Base-by-base conservation (phyloP, 2,113 vertebrate species). In the Trogon melanurus region DNA sequence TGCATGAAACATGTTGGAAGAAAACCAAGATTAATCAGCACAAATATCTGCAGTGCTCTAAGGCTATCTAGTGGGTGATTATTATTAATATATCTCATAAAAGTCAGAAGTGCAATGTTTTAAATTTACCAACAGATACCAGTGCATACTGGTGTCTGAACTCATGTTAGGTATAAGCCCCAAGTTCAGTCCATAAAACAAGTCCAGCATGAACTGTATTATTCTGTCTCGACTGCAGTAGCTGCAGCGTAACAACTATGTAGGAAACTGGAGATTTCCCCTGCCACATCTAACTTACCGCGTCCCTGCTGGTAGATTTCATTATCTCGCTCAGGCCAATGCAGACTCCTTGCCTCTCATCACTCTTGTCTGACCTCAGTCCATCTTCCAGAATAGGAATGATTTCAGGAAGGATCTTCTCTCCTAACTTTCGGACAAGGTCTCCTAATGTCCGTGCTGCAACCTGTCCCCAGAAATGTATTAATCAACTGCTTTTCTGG, bases 331-430 rank as follows among this genome's bases (percentile, higher is more conserved):
- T 99, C 88, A 99, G 96, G 22, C 99, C 99, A 0, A 99, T 99
- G 97, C 99, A 99, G 85, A 99, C 99, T 0, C 99, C 99, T 97
- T 99, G 99, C 85, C 99, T 98, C 98, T 99, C 99, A 4, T 99
- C 99, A 1, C 99, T 99, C 97, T 99, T 99, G 78, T 98, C 99
- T 3, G 99, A 99, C 83, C 98, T 98, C 78, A 99, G 97, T 13
- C 99, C 98, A 50, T 99, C 98, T 94, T 99, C 99, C 90, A 99
- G 98, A 97, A 99, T 99, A 79, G 99, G 99, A 97, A 99, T 99
- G 88, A 99, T 99, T 98, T 99, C 99, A 0, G 99, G 99, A 41
- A 99, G 99, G 88, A 99, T 99, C 95, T 99, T 99, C 96, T 99
- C 99, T 47, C 99, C 99, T n/a, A 99, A 97, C 93, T 99, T 99